A percentile compares a stretch with the other conserved stretches of the same genome.
phyloP scores from a whole-genome alignment of 2,113 vertebrate species.

The Eretmochelys imbricata region DNA sequence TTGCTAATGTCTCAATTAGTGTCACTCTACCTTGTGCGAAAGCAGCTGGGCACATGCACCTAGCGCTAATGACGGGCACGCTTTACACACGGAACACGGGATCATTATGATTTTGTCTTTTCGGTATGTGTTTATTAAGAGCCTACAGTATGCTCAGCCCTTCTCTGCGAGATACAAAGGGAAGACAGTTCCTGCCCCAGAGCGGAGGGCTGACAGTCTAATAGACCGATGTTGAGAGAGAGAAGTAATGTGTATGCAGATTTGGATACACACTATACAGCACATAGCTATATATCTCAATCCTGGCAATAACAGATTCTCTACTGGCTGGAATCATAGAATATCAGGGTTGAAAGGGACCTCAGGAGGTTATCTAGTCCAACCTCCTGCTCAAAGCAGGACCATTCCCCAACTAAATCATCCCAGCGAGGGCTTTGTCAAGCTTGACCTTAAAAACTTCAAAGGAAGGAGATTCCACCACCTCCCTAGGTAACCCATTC shows the following conservation, averaged over 20 bases:
- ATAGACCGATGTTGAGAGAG: background rate
- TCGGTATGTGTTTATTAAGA: background rate
- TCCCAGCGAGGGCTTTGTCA: no score
- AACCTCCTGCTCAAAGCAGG: no score
- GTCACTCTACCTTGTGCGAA: background rate
- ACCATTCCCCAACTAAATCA: no score
- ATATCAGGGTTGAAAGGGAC: no score
- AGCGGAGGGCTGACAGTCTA: background rate
- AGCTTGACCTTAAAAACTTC: no score
- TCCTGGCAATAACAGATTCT: background rate
- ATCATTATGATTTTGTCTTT: rapidly evolving
- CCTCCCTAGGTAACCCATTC: no score
- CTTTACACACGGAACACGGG: background rate
- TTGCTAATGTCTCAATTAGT: background rate
- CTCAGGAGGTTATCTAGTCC: no score
- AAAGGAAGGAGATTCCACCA: no score
- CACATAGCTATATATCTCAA: background rate
- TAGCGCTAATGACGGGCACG: background rate
- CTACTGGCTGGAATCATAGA: background rate
- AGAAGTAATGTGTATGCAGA: background rate
- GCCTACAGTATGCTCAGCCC: background rate
- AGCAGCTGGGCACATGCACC: background rate
- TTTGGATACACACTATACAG: background rate
- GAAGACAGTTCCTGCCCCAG: background rate
- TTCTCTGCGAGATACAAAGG: background rate